A percentile compares a stretch with the other conserved stretches of the same genome.
These are phyloP conservation scores for Cyclophora albipunctata DNA, from an alignment of 2,888 invertebrate species.

Conservation along the genomic window DNA sequence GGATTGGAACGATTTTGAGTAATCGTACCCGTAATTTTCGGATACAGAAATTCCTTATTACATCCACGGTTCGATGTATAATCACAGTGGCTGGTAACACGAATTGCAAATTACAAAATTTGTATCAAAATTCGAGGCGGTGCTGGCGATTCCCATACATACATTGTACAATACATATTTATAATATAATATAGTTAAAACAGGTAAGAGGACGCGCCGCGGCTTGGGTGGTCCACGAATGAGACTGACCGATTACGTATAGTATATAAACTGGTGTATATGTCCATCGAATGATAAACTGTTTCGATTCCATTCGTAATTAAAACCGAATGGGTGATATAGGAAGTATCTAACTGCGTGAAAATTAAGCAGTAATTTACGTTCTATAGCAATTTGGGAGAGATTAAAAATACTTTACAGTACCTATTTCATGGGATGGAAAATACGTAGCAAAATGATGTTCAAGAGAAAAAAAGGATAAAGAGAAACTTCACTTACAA, in stretches of 20 bases:
- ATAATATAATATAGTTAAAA: constrained; percentile 23
- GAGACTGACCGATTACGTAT: constrained; percentile 54
- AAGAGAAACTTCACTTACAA: too few relatives aligned
- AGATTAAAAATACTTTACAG: too few relatives aligned
- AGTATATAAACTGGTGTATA: constrained; percentile 40
- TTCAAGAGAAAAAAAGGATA: too few relatives aligned
- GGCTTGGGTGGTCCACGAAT: constrained; percentile 67
- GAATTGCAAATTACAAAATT: constrained; percentile 68
- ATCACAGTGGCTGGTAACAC: constrained; percentile 64
- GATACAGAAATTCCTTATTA: constrained; percentile 46
- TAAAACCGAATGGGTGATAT: constrained; percentile 29
- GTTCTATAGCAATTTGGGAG: too few relatives aligned
- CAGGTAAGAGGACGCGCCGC: constrained; percentile 40
- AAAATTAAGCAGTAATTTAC: too few relatives aligned
- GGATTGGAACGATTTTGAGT: constrained; percentile 41
- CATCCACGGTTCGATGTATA: constrained; percentile 40
- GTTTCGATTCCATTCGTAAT: constrained; percentile 48
- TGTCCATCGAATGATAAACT: constrained; percentile 53
- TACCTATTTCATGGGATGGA: too few relatives aligned
- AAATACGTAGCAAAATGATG: too few relatives aligned
- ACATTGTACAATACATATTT: constrained; percentile 10
- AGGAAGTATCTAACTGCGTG: background rate
- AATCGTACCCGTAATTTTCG: constrained; percentile 39
- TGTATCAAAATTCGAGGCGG: constrained; percentile 38
- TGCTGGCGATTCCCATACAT: constrained; percentile 28